These are phyloP conservation scores for Trematomus bernacchii DNA, from an alignment of 2,797 vertebrate species.

Conservation along the genomic window DNA sequence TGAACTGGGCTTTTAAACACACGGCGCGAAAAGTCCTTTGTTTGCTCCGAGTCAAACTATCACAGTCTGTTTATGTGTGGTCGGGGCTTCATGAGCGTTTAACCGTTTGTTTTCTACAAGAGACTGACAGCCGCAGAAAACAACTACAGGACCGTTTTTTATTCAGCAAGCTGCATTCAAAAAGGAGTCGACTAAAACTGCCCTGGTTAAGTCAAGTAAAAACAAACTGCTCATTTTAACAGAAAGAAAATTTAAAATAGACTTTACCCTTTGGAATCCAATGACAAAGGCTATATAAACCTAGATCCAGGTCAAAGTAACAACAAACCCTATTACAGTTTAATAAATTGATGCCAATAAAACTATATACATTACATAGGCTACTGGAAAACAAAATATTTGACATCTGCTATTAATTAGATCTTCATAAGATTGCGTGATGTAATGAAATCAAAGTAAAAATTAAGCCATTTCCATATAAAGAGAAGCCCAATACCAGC, in stretches of 20 bases:
- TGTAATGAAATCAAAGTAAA: too few species aligned
- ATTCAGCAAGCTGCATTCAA: background rate
- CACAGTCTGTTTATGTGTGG: background rate
- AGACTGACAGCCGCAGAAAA: background rate
- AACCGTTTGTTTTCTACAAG: slow-evolving; percentile 20
- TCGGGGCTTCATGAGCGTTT: background rate
- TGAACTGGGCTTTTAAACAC: slow-evolving; percentile 71
- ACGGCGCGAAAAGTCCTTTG: slow-evolving; percentile 78
- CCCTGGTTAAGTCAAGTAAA: background rate
- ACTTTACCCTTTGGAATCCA: background rate
- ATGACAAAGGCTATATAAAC: background rate
- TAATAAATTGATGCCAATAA: background rate
- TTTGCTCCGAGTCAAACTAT: slow-evolving; percentile 34
- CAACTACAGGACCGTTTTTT: background rate
- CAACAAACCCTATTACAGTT: background rate
- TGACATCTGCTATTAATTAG: background rate
- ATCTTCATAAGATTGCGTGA: too few species aligned
- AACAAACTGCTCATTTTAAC: background rate
- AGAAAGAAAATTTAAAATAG: background rate
- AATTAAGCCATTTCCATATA: too few species aligned
- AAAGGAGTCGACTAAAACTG: background rate
- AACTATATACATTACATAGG: background rate
- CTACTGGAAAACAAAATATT: background rate
- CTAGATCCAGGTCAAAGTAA: too few species aligned
- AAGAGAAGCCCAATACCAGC: too few species aligned